phyloP scores from a whole-genome alignment of 1,140 invertebrate species.

The Polyergus mexicanus region DNA sequence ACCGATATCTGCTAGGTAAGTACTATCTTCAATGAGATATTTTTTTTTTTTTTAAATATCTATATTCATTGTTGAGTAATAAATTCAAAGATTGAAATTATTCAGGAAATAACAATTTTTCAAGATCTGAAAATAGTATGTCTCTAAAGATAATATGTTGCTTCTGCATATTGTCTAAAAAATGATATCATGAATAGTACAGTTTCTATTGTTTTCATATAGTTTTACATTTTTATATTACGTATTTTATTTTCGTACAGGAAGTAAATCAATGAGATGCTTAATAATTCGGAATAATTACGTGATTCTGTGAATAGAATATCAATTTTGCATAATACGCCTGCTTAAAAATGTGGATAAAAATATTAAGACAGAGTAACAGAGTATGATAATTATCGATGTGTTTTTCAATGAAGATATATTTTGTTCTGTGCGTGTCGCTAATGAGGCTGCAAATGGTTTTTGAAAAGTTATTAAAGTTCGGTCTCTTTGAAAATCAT shows the following conservation, averaged over 20 bases:
- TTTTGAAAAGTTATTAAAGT: neutral
- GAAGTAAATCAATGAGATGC: neutral
- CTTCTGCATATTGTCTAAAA: neutral
- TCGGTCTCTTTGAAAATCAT: neutral
- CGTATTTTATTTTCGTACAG: neutral
- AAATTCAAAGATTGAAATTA: neutral
- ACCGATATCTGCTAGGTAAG: constrained; percentile 87
- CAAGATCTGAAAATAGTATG: neutral
- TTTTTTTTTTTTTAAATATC: neutral
- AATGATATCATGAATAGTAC: too few relatives aligned
- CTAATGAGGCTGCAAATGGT: constrained; percentile 21
- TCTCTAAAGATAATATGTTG: neutral
- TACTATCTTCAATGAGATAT: constrained; percentile 22
- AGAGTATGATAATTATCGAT: neutral
- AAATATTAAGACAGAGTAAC: neutral
- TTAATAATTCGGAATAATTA: neutral
- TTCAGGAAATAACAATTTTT: neutral
- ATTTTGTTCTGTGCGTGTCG: constrained; percentile 3
- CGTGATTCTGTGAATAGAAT: neutral
- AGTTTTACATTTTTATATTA: neutral
- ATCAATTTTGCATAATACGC: neutral
- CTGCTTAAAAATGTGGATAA: too few relatives aligned
- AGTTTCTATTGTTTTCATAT: neutral
- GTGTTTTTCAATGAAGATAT: neutral
- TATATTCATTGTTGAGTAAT: neutral